phyloP scores from a whole-genome alignment of 2,113 vertebrate genomes.

The Campylomormyrus numenius region DNA sequence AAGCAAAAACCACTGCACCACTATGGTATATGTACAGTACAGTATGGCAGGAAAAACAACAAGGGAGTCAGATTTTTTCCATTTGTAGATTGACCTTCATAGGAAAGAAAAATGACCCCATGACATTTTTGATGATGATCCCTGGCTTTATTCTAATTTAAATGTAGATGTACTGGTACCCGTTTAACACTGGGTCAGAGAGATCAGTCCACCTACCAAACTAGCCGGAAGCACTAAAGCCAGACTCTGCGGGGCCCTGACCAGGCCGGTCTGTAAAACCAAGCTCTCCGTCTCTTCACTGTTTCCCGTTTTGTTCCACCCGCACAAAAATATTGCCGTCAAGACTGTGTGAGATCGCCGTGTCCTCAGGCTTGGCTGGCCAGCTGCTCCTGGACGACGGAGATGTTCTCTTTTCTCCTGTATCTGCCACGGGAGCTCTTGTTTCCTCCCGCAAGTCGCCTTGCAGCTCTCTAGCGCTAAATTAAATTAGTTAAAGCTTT shows the following conservation, averaged over 20 bases:
- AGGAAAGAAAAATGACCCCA: neutral
- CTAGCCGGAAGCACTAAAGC: neutral
- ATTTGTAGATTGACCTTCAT: neutral
- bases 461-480: neutral
- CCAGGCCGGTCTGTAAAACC: neutral
- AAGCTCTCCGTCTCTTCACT: neutral
- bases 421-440: neutral
- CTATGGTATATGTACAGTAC: neutral
- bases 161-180: neutral
- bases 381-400: neutral
- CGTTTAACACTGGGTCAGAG: neutral
- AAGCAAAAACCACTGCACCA: neutral
- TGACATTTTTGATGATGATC: neutral
- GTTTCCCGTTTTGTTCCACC: neutral
- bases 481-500: neutral
- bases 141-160: neutral
- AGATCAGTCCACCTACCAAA: neutral
- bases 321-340: neutral
- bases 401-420: neutral
- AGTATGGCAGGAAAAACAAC: neutral
- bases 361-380: neutral
- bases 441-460: neutral
- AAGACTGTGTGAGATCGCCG: neutral
- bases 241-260: neutral
- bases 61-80: neutral